Evolutionary conservation across 2,113 vertebrate species (phyloP).

Genomic region (Pangasianodon hypophthalmus): DNA sequence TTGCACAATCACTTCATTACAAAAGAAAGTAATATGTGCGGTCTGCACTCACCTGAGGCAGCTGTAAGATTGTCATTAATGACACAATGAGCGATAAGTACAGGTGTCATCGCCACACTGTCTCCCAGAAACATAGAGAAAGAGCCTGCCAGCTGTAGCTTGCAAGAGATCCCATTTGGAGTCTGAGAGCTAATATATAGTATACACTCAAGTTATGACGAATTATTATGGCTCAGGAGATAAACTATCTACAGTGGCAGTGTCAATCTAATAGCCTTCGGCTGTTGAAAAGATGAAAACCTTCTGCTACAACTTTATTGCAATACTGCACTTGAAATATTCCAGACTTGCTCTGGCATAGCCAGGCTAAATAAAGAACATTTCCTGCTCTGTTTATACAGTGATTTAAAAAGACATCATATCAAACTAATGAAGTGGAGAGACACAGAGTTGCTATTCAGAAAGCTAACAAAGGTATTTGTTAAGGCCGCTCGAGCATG

Average conservation of each 20-base stretch:
- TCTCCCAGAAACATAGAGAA: not conserved
- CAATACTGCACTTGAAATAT: slow-evolving; percentile 28
- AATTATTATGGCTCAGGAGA: slow-evolving; percentile 5
- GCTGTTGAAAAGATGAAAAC: slow-evolving; percentile 29
- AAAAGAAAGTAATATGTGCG: slow-evolving; percentile 34
- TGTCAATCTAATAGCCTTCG: slow-evolving; percentile 41
- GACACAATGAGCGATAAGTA: slow-evolving; percentile 23
- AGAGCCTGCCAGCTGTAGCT: slow-evolving; percentile 30
- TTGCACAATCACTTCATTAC: slow-evolving; percentile 48
- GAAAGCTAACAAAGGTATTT: slow-evolving; percentile 40
- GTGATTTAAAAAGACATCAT: not conserved
- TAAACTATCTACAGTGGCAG: not conserved
- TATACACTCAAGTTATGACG: not conserved
- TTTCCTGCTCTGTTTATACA: slow-evolving; percentile 25
- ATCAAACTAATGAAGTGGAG: slow-evolving; percentile 24
- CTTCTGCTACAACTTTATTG: not conserved
- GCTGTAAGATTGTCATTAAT: slow-evolving; percentile 24
- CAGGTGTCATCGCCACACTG: slow-evolving; percentile 23
- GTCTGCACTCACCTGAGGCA: slow-evolving; percentile 25
- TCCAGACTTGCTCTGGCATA: slow-evolving; percentile 28
- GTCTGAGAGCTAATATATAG: not conserved
- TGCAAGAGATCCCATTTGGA: not conserved
- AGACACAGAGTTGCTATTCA: slow-evolving; percentile 31
- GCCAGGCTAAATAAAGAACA: slow-evolving; percentile 35
- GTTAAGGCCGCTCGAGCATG: slow-evolving; percentile 41